Conservation (phyloP, 2,888 invertebrate species). For the Sphecodes monilicornis region DNA sequence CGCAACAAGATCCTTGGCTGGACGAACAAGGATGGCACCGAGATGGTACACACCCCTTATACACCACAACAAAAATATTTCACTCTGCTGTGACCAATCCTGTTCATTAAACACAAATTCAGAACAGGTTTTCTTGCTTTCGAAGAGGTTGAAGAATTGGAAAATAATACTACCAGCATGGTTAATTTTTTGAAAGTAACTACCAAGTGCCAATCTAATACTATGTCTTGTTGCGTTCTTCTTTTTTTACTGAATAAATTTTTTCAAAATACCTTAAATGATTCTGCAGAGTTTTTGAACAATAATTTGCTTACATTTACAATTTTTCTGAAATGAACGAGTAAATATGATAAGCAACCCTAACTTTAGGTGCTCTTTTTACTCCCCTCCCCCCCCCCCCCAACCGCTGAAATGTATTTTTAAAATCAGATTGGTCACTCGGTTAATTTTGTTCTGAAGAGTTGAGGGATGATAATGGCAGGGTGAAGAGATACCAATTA, state of each 20-base stretch:
- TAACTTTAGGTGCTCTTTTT: background rate
- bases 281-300: too few relatives aligned
- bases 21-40: slow-evolving; percentile 90
- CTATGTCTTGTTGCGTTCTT: too few relatives aligned
- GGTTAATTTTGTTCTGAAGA: background rate
- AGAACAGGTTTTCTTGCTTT: background rate
- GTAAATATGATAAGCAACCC: background rate
- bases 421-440: background rate
- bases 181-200: background rate
- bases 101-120: background rate
- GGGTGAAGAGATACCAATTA: background rate
- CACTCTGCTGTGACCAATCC: background rate
- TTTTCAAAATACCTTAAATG: too few relatives aligned
- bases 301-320: too few relatives aligned
- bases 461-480: background rate
- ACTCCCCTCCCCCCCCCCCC: background rate
- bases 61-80: background rate
- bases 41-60: slow-evolving; percentile 86
- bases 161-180: background rate
- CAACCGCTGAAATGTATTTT: background rate
- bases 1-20: slow-evolving; percentile 92
- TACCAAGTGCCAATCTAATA: too few relatives aligned
- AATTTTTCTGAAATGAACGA: too few relatives aligned
- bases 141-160: background rate
- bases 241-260: too few relatives aligned